A percentile compares a stretch with the other conserved stretches of the same genome.
Conservation (phyloP, 2,888 invertebrate genomes). For the Microdon myrmicae region DNA sequence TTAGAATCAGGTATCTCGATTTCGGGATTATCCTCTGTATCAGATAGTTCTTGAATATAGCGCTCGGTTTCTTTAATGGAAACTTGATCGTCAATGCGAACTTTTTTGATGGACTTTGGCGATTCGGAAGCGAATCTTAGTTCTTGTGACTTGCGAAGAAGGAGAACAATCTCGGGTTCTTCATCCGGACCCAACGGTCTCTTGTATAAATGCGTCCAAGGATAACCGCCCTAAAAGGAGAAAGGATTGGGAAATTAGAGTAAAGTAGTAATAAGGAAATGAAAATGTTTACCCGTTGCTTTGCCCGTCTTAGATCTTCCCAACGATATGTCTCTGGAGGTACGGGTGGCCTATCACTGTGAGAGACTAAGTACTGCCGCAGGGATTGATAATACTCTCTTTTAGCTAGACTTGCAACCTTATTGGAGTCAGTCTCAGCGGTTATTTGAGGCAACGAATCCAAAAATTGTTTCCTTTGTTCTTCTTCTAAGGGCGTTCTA, state of each 20-base stretch:
- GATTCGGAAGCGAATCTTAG: conserved; percentile 64
- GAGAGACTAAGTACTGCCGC: conserved; percentile 62
- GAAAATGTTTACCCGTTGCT: conserved; percentile 67
- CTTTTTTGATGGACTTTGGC: conserved; percentile 66
- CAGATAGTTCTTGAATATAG: conserved; percentile 65
- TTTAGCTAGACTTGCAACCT: conserved; percentile 62
- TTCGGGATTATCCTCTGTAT: conserved; percentile 58
- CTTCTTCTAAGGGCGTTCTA: conserved; percentile 60
- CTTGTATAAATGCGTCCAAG: conserved; percentile 83
- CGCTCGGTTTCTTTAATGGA: conserved; percentile 65
- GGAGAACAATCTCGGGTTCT: conserved; percentile 65
- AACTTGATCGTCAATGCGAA: conserved; percentile 66
- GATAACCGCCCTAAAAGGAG: conserved; percentile 74
- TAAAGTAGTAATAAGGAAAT: background rate
- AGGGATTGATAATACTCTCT: conserved; percentile 64
- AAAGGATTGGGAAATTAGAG: background rate
- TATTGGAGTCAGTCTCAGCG: conserved; percentile 58
- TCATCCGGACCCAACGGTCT: conserved; percentile 69
- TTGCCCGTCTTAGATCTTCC: conserved; percentile 80
- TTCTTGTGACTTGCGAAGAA: conserved; percentile 64
- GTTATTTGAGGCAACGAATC: conserved; percentile 63
- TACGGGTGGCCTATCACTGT: conserved; percentile 70
- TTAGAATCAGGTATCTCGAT: conserved; percentile 56
- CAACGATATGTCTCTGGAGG: conserved; percentile 83
- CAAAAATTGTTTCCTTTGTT: conserved; percentile 61